Percentiles rank a stretch among this genome's conserved stretches.
These are phyloP conservation scores for Phalloptychus januarius DNA, from an alignment of 2,797 vertebrate genomes.

Conservation along the genomic window DNA sequence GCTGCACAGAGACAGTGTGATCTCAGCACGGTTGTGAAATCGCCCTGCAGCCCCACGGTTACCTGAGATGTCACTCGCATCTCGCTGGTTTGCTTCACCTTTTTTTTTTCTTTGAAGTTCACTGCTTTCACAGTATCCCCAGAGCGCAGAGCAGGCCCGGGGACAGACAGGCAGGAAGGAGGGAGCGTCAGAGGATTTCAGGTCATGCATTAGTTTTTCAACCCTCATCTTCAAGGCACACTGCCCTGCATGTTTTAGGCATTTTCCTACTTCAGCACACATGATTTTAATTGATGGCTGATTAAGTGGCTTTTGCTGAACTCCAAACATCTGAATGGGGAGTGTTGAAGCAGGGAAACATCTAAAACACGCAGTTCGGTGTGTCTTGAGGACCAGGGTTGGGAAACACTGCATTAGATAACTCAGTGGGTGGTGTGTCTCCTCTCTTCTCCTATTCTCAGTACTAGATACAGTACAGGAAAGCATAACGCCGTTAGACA, in stretches of 20 bases:
- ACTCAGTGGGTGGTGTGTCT: constrained; percentile 22
- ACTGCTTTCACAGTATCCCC: constrained; percentile 26
- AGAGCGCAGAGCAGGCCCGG: constrained; percentile 25
- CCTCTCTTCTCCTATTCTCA: constrained; percentile 25
- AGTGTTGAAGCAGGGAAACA: too few species aligned
- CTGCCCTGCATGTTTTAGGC: too few species aligned
- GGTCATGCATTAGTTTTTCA: constrained; percentile 47
- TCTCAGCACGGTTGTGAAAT: constrained; percentile 36
- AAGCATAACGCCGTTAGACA: constrained; percentile 41
- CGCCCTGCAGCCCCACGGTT: constrained; percentile 22
- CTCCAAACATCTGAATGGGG: too few species aligned
- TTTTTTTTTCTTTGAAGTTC: constrained; percentile 21
- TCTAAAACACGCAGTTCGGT: too few species aligned
- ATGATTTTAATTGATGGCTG: too few species aligned
- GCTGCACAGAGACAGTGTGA: constrained; percentile 46
- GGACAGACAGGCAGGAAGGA: constrained; percentile 19
- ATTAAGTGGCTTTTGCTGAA: too few species aligned
- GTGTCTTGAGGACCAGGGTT: too few species aligned
- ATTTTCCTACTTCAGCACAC: too few species aligned
- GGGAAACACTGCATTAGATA: constrained; percentile 48
- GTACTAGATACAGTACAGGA: constrained; percentile 33
- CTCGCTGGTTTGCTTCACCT: constrained; percentile 6
- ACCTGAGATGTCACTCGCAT: constrained; percentile 50
- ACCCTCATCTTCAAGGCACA: too few species aligned
- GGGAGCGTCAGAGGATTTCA: constrained; percentile 15